phyloP scores from a whole-genome alignment of 2,113 vertebrate genomes.

The Eurypyga helias region DNA sequence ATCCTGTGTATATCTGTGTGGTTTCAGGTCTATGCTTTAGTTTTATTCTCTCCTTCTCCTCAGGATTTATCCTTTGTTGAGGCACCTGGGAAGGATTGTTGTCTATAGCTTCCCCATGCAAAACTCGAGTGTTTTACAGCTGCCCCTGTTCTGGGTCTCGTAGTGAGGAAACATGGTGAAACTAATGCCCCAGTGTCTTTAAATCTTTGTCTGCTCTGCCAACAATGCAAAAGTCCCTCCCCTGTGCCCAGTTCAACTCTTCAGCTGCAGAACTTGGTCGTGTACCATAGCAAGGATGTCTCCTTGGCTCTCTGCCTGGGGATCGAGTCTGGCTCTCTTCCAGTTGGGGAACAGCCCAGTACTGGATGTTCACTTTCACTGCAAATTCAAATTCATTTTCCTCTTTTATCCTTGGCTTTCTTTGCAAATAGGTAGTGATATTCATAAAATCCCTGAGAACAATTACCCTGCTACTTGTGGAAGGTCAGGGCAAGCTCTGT shows the following conservation, averaged over 20 bases:
- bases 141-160: not conserved
- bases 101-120: not conserved
- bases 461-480: conserved; percentile 38
- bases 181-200: not conserved
- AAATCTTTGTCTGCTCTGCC: not conserved
- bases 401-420: not conserved
- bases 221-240: not conserved
- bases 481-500: conserved; percentile 42
- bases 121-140: not conserved
- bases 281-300: not conserved
- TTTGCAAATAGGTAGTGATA: conserved; percentile 35
- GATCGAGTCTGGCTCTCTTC: not conserved
- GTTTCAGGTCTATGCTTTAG: not conserved
- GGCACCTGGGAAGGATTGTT: not conserved
- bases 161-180: not conserved
- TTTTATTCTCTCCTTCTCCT: not conserved
- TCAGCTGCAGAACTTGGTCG: not conserved
- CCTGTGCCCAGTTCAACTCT: not conserved
- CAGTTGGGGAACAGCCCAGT: conserved; percentile 28
- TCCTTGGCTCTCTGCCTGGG: not conserved
- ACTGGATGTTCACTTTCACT: conserved; percentile 1
- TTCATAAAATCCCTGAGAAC: conserved; percentile 6
- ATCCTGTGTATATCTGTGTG: not conserved
- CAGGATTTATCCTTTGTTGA: not conserved
- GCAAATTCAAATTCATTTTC: conserved; percentile 27